These are phyloP conservation scores for Calypte anna DNA, from an alignment of 2,113 vertebrate genomes.

Conservation along the genomic window DNA sequence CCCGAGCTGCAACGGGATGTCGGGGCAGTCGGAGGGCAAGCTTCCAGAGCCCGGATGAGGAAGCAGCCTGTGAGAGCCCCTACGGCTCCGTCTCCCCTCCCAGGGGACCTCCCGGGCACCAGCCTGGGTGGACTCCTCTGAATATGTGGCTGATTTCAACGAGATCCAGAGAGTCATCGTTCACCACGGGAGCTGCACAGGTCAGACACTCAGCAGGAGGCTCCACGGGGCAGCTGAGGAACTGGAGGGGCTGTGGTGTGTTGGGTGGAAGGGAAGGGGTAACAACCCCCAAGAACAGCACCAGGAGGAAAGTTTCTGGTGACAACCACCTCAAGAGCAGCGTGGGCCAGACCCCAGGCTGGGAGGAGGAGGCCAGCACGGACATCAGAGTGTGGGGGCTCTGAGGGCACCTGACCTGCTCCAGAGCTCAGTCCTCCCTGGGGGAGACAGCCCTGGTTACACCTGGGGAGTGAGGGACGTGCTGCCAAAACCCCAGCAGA, in stretches of 20 bases:
- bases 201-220: accelerated
- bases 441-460: not conserved
- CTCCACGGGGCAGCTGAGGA: accelerated
- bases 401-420: not conserved
- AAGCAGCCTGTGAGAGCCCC: slow-evolving; percentile 55
- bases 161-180: slow-evolving; percentile 74
- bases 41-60: slow-evolving; percentile 57
- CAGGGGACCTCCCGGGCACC: slow-evolving; percentile 31
- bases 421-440: not conserved
- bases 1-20: slow-evolving; percentile 63
- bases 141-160: slow-evolving; percentile 26
- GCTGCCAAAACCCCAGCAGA: no score
- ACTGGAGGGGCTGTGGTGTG: not conserved
- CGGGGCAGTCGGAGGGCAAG: slow-evolving; percentile 60
- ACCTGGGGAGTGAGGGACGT: accelerated
- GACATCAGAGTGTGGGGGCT: accelerated
- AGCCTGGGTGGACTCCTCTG: slow-evolving; percentile 34
- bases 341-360: no score
- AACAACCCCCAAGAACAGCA: not conserved
- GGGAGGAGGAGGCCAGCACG: not conserved
- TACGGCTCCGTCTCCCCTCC: slow-evolving; percentile 49
- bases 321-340: not conserved
- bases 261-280: not conserved
- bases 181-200: slow-evolving; percentile 60
- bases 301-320: not conserved